phyloP scores from a whole-genome alignment of 2,113 vertebrate species.

The Chionomys nivalis region DNA sequence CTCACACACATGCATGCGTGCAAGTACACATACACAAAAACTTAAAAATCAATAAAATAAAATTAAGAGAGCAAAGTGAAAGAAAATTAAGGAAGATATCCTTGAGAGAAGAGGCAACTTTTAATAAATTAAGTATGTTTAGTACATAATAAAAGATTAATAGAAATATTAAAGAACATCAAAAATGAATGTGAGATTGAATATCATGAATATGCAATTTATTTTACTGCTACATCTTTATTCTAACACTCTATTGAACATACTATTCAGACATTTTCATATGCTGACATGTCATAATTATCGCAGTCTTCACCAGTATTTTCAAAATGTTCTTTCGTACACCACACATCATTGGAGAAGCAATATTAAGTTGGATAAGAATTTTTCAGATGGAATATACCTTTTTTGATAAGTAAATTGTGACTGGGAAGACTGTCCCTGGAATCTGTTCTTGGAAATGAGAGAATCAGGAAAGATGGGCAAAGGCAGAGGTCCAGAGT shows the following conservation, averaged over 20 bases:
- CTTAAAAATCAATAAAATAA: neutral
- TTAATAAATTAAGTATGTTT: neutral
- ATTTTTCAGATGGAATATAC: neutral
- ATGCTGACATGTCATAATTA: neutral
- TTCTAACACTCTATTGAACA: neutral
- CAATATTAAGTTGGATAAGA: neutral
- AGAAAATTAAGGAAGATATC: neutral
- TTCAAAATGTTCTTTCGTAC: neutral
- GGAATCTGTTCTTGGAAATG: neutral
- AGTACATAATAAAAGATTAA: neutral
- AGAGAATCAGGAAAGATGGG: neutral
- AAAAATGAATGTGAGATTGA: neutral
- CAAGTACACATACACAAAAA: neutral
- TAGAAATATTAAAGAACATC: neutral
- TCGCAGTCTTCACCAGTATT: neutral
- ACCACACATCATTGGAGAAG: neutral
- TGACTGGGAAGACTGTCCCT: neutral
- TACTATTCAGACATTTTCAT: neutral
- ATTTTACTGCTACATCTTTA: neutral
- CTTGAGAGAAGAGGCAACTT: neutral
- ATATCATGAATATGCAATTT: neutral
- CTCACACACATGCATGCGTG: neutral
- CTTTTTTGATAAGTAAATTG: neutral
- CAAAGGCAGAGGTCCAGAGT: rapidly evolving
- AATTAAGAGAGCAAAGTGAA: neutral